Base-by-base conservation (phyloP, 2,797 vertebrate genomes). In the Sebastes taczanowskii region DNA sequence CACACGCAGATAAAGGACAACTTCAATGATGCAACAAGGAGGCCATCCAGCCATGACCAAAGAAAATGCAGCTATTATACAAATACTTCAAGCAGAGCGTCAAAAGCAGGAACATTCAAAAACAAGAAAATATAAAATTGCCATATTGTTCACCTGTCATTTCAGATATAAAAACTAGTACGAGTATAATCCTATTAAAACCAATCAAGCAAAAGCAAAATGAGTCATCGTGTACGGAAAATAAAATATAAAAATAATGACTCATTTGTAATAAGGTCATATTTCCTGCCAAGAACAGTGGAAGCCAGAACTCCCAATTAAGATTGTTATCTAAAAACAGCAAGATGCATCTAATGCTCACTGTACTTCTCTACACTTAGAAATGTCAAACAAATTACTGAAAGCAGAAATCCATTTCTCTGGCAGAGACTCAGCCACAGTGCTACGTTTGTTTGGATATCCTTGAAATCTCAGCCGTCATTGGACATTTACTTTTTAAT, bases 271-370 rank as follows among this genome's bases (percentile, higher is more conserved):
- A 83, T 55, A 6, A 42, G 35, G 20, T 62, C 65, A 42, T 55
- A 70, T 75, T 80, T 89, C 77, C 80, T 52, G 70, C 71, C 42
- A 46, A 46, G 42, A 46, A 73, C 72, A 85, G 67, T 81, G 55
- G 49, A 81, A 83, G 61, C 67, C 69, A 77, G 53, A 80, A 30
- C 22, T 80, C 58, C 23, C 52, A 73, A 88, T 89, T 93, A 87
- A 81, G 66, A 83, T 93, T 86, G 77, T 86, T 59, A 88, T 86
- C 77, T 88, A 84, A 94, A 91, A 85, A 79, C 80, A 78, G 66
- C n/a, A 29, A 72, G 74, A 84, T 71, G 80, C 73, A 89, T 88
- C 77, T 81, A 78, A 65, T 61, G 76, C 79, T 81, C 71, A 20
- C 32, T 35, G 65, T 59, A 29, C 80, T 73, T 84, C 78, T 80